Evolutionary conservation across 35 echinoderm and acorn worm species (phyloP).

Genomic region (Acanthaster planci): DNA sequence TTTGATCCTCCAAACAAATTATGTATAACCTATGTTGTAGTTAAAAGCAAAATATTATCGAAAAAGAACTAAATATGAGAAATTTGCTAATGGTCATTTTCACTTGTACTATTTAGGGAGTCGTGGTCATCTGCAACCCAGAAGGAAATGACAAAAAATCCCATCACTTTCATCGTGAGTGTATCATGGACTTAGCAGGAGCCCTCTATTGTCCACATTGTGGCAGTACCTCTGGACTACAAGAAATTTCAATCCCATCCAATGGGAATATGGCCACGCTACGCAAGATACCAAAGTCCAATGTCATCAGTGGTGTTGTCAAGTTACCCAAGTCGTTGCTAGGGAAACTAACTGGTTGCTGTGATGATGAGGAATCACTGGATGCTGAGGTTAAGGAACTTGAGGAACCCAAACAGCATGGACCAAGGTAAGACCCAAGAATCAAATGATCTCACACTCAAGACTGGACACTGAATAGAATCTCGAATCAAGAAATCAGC

Average conservation of each 20-base stretch:
- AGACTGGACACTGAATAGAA: no score
- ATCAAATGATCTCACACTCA: not conserved
- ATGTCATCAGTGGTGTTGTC: constrained; percentile 58
- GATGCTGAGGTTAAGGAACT: no score
- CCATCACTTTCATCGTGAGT: constrained; percentile 93
- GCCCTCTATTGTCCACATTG: constrained; percentile 98
- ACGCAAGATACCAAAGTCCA: constrained; percentile 59
- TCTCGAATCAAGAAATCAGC: no score
- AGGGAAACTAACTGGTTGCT: constrained; percentile 49
- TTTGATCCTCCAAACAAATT: no score
- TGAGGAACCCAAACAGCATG: not conserved
- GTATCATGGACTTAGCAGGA: constrained; percentile 82
- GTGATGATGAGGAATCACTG: not conserved
- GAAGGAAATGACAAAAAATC: constrained; percentile 48
- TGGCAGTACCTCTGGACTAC: constrained; percentile 63
- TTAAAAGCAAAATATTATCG: not conserved
- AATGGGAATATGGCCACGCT: constrained; percentile 43
- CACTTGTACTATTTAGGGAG: constrained; percentile 53
- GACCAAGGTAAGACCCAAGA: not conserved
- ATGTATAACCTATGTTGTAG: no score
- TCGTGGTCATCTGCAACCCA: constrained; percentile 73
- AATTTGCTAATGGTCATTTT: not conserved
- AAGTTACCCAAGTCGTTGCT: constrained; percentile 68
- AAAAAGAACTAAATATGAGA: not conserved
- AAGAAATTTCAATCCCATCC: constrained; percentile 62